These are phyloP conservation scores for Morpho deidamia DNA, from an alignment of 2,888 invertebrate species.

Conservation along the genomic window DNA sequence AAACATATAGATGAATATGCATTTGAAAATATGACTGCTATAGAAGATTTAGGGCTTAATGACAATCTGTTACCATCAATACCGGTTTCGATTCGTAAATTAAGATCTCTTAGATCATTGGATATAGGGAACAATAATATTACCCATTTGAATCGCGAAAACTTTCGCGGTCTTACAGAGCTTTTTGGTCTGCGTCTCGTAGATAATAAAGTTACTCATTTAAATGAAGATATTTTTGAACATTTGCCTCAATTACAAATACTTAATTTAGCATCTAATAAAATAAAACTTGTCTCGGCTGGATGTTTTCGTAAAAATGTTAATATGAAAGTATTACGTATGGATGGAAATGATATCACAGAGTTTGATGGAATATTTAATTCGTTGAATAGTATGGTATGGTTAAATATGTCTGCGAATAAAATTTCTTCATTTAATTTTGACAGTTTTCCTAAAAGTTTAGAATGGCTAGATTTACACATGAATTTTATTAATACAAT, in stretches of 20 bases:
- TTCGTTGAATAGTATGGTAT: constrained; percentile 83
- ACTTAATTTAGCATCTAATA: constrained; percentile 89
- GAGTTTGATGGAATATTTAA: constrained; percentile 83
- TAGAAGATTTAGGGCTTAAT: constrained; percentile 86
- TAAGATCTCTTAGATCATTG: constrained; percentile 84
- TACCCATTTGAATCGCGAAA: constrained; percentile 82
- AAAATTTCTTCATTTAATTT: constrained; percentile 87
- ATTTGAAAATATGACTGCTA: constrained; percentile 86
- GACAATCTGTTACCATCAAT: constrained; percentile 83
- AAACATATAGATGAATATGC: constrained; percentile 82
- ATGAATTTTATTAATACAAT: constrained; percentile 83
- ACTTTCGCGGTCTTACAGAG: constrained; percentile 85
- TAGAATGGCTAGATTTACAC: constrained; percentile 89
- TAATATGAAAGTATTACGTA: constrained; percentile 83
- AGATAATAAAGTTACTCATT: constrained; percentile 87
- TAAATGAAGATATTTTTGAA: constrained; percentile 85
- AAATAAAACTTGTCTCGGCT: constrained; percentile 84
- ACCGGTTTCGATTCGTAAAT: constrained; percentile 82
- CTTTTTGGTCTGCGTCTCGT: constrained; percentile 88
- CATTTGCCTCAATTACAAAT: constrained; percentile 86
- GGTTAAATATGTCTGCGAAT: constrained; percentile 90
- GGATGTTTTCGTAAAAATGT: constrained; percentile 86
- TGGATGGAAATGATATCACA: constrained; percentile 90
- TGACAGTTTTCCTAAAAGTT: constrained; percentile 83
- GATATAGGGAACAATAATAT: constrained; percentile 91